phyloP scores from a whole-genome alignment of 2,888 invertebrate genomes.

The Aradus depressus region DNA sequence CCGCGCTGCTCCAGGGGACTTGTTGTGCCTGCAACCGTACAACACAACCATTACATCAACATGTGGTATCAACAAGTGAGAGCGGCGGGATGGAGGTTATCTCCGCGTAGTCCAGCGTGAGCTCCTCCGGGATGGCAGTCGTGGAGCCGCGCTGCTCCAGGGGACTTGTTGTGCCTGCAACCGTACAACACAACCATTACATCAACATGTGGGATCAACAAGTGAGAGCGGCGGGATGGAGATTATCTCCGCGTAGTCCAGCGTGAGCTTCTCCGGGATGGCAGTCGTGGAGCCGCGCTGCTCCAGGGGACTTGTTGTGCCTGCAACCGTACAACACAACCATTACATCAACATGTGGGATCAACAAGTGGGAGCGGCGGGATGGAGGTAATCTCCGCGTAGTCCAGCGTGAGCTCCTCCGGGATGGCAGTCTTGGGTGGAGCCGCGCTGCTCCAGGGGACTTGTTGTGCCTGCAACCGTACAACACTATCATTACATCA shows the following conservation, averaged over 20 bases:
- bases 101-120: constrained; percentile 87
- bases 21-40: constrained; percentile 55
- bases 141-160: constrained; percentile 65
- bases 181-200: no score
- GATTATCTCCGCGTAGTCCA: constrained; percentile 90
- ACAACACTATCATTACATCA: no score
- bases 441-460: constrained; percentile 64
- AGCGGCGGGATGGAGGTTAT: constrained; percentile 95
- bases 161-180: constrained; percentile 65
- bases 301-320: constrained; percentile 65
- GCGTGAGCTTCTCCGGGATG: constrained; percentile 73
- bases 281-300: constrained; percentile 60
- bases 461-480: constrained; percentile 64
- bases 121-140: constrained; percentile 67
- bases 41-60: no score
- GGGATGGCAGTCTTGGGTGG: constrained; percentile 64
- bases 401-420: constrained; percentile 80
- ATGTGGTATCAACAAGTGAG: no score
- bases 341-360: no score
- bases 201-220: no score
- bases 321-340: no score
- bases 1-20: constrained; percentile 67
- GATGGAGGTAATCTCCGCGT: constrained; percentile 94
- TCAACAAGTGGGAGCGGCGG: constrained; percentile 91
- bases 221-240: constrained; percentile 94